Percentiles rank a stretch among this genome's conserved stretches.
These are phyloP conservation scores for Cyaniris semiargus DNA, from an alignment of 2,888 invertebrate genomes.

Conservation along the genomic window DNA sequence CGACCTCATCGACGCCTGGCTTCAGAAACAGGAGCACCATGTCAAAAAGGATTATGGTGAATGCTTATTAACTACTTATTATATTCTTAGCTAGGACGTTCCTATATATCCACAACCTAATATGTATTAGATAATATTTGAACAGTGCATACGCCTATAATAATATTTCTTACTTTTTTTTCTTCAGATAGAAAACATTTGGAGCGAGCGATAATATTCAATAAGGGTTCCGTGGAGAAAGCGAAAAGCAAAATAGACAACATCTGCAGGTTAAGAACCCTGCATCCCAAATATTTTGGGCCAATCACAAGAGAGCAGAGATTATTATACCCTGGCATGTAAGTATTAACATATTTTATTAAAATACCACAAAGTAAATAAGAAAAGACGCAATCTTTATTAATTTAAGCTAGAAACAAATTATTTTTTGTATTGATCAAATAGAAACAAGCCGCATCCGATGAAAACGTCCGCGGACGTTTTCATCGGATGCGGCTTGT, in stretches of 20 bases:
- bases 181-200: conserved; percentile 26
- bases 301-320: conserved; percentile 3
- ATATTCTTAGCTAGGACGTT: background rate
- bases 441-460: no score
- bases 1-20: conserved; percentile 19
- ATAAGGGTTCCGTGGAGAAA: conserved; percentile 33
- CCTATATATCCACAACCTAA: no score
- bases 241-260: conserved; percentile 29
- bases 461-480: no score
- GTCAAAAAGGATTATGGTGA: conserved; percentile 13
- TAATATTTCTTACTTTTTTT: background rate
- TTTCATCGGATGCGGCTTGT: no score
- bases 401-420: no score
- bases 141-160: background rate
- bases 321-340: background rate
- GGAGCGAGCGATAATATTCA: conserved; percentile 29
- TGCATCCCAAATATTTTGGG: conserved; percentile 26
- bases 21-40: conserved; percentile 5
- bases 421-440: no score
- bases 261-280: conserved; percentile 19
- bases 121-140: no score
- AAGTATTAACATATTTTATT: conserved; percentile 19
- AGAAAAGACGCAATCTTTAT: background rate
- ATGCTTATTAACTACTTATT: background rate
- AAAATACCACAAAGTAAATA: no score